Conservation (phyloP, 2,888 invertebrate genomes). For the Sinopyrophorus schimmeli region DNA sequence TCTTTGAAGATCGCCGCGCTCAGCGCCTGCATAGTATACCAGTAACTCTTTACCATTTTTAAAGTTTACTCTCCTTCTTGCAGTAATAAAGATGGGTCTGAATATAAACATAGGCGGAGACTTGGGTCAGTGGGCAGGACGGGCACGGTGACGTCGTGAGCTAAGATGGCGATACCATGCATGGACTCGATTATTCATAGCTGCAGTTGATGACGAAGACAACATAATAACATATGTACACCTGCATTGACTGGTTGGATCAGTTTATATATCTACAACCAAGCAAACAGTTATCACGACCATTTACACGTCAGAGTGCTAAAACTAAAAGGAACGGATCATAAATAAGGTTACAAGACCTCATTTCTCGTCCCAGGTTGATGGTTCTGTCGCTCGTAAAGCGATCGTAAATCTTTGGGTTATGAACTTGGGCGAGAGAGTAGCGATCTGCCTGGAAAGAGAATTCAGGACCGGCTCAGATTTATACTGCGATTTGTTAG, state of each 20-base stretch:
- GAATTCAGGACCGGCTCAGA: conserved; percentile 25
- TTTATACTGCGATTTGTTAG: conserved; percentile 6
- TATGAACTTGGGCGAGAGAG: conserved; percentile 33
- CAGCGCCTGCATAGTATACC: conserved; percentile 45
- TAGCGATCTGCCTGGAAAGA: conserved; percentile 24
- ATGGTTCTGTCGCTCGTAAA: conserved; percentile 46
- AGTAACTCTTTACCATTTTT: conserved; percentile 46
- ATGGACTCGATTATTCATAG: conserved; percentile 40
- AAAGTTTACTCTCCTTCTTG: conserved; percentile 45
- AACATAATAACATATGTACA: conserved; percentile 10
- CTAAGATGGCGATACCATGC: conserved; percentile 58
- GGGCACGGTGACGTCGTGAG: conserved; percentile 59
- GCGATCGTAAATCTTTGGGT: conserved; percentile 42
- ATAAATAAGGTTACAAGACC: conserved; percentile 45
- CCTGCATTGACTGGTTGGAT: conserved; percentile 14
- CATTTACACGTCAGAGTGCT: conserved; percentile 45
- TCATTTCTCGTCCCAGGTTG: conserved; percentile 46
- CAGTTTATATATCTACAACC: conserved; percentile 19
- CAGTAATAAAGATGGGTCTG: conserved; percentile 58
- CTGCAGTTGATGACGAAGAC: conserved; percentile 37
- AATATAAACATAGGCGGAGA: conserved; percentile 58
- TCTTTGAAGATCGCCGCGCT: conserved; percentile 48
- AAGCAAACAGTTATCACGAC: conserved; percentile 36
- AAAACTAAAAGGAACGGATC: conserved; percentile 45
- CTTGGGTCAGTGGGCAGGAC: conserved; percentile 59